phyloP scores from a whole-genome alignment of 2,888 invertebrate genomes.

The Tinea semifulvella region DNA sequence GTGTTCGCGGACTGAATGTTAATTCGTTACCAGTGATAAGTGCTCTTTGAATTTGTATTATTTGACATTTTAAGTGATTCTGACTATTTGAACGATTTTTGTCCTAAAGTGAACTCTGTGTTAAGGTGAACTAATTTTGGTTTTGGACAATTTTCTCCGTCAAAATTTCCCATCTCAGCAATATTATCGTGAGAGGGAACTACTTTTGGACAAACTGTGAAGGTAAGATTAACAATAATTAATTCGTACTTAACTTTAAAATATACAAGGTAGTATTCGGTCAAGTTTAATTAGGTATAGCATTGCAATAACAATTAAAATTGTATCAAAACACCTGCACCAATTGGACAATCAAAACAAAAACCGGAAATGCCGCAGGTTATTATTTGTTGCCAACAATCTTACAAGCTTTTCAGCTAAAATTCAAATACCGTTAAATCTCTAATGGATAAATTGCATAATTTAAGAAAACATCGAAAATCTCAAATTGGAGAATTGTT shows the following conservation, averaged over 20 bases:
- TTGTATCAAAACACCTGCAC: too few relatives aligned
- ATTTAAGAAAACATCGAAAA: too few relatives aligned
- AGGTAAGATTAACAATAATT: conserved; percentile 6
- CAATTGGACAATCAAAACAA: too few relatives aligned
- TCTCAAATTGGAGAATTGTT: too few relatives aligned
- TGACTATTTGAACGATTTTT: not conserved
- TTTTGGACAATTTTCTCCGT: not conserved
- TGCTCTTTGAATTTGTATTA: conserved; percentile 23
- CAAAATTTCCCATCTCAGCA: not conserved
- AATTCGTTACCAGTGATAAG: conserved; percentile 44
- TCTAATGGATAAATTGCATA: too few relatives aligned
- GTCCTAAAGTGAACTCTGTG: not conserved
- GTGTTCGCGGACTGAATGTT: conserved; percentile 42
- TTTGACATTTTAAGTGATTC: conserved; percentile 38
- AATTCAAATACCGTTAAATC: too few relatives aligned
- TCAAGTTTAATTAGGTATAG: not conserved
- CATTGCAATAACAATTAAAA: too few relatives aligned
- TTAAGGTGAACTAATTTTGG: not conserved
- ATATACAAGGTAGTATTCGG: conserved; percentile 1
- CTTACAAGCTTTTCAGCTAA: too few relatives aligned
- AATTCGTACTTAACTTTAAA: too few relatives aligned
- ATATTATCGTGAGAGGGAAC: not conserved
- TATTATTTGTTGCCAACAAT: too few relatives aligned
- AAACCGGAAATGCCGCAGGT: too few relatives aligned
- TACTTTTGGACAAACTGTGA: not conserved